Evolutionary conservation across 2,888 invertebrate genomes (phyloP).

Genomic region (Spisula subtruncata): DNA sequence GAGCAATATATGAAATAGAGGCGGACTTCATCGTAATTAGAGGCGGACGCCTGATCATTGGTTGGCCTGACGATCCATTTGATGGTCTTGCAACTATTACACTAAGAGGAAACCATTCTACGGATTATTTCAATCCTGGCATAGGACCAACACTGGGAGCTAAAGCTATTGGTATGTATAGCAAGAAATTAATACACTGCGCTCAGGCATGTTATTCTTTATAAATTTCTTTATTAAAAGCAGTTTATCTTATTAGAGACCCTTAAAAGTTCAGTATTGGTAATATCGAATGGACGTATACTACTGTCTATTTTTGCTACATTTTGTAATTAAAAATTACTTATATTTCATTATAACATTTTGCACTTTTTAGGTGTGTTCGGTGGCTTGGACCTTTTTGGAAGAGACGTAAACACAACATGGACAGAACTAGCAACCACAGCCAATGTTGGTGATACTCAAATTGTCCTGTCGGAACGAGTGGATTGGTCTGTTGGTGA

Average conservation of each 20-base stretch:
- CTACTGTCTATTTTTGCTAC: too few relatives aligned
- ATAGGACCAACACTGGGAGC: slow-evolving; percentile 73
- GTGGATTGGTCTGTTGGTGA: slow-evolving; percentile 81
- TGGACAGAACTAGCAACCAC: slow-evolving; percentile 82
- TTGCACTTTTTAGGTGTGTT: slow-evolving; percentile 76
- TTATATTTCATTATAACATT: too few relatives aligned
- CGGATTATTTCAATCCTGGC: slow-evolving; percentile 58
- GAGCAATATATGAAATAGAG: slow-evolving; percentile 69
- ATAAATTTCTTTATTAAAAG: too few relatives aligned
- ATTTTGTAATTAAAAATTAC: too few relatives aligned
- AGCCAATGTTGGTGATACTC: slow-evolving; percentile 73
- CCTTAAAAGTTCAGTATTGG: too few relatives aligned
- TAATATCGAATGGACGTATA: too few relatives aligned
- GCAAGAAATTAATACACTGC: too few relatives aligned
- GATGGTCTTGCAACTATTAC: slow-evolving; percentile 69
- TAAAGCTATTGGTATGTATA: slow-evolving; percentile 78
- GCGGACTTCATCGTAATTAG: slow-evolving; percentile 75
- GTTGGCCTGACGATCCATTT: slow-evolving; percentile 74
- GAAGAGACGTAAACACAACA: slow-evolving; percentile 72
- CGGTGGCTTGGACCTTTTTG: slow-evolving; percentile 85
- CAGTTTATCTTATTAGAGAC: too few relatives aligned
- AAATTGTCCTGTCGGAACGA: slow-evolving; percentile 73
- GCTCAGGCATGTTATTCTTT: too few relatives aligned
- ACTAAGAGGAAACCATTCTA: slow-evolving; percentile 70
- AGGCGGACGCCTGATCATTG: slow-evolving; percentile 77